phyloP scores from a whole-genome alignment of 2,113 vertebrate genomes.

The Hassar affinis region DNA sequence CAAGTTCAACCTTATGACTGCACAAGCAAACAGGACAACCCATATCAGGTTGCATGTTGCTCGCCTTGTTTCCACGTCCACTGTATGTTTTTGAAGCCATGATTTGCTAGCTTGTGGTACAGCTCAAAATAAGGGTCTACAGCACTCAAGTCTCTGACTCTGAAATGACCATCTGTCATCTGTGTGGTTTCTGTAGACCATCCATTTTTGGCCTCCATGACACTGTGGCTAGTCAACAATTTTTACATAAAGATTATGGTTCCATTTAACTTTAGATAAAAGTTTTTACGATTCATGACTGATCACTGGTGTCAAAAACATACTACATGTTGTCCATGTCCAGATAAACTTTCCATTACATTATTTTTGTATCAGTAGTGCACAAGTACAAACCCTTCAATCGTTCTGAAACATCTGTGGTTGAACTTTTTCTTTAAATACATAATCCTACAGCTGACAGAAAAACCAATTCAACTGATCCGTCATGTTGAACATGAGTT shows the following conservation, averaged over 20 bases:
- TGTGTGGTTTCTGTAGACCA: conserved; percentile 17
- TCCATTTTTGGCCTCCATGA: not conserved
- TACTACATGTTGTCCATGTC: not conserved
- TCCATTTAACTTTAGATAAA: not conserved
- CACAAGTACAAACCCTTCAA: not conserved
- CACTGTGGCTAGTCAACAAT: not conserved
- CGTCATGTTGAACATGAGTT: not conserved
- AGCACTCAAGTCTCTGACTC: not conserved
- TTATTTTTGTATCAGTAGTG: not conserved
- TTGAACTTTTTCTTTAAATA: not conserved
- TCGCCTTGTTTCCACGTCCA: not conserved
- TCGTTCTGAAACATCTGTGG: not conserved
- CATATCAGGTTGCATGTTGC: not conserved
- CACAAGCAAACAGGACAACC: not conserved
- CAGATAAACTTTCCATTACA: not conserved
- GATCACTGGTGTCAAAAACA: not conserved
- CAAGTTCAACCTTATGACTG: not conserved
- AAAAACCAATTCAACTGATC: not conserved
- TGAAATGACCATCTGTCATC: conserved; percentile 7
- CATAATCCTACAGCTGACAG: not conserved
- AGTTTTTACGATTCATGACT: not conserved
- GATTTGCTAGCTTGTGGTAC: not conserved
- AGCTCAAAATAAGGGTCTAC: not conserved
- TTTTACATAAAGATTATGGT: not conserved
- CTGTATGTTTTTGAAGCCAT: conserved; percentile 1